Evolutionary conservation across 1,140 invertebrate species (phyloP), one percentile per base, ranked within the genome.

Genomic region (Vollenhovia emeryi): DNA sequence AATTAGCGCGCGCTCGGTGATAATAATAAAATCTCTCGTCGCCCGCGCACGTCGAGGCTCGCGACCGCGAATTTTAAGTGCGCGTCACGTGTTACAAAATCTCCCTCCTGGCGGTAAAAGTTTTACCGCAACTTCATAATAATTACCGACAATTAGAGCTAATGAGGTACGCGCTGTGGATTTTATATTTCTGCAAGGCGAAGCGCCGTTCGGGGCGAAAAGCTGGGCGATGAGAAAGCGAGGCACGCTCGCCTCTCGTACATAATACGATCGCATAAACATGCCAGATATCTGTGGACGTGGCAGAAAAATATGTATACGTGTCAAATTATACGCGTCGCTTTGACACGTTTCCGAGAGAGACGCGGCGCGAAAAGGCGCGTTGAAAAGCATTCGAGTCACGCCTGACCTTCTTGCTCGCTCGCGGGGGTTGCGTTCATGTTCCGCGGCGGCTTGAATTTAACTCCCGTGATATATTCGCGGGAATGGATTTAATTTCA

Each of bases 401-500:
- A 79, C 76, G 62, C 45, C 52, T 50, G 60, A 79, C 75, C 43
- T 78, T n/a, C n/a, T n/a, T n/a, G n/a, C 59, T 24, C 59, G 30
- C 33, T 36, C 13, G 27, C 30, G 60, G 0, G 24, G 21, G 4
- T 36, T 11, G 33, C 43, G 24, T 52, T 21, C 24, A 15, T 36
- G 3, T 79, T 79, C 48, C 33, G 7, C 13, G 13, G 30, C 45
- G 43, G 30, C 30, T 69, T 52, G 30, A 68, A 79, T 79, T 79
- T 27, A 52, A 79, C 15, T 62, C 30, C n/a, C 45, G 30, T 50
- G 36, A 50, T 40, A 68, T n/a, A 69, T 52, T 68, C 59, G n/a
- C 27, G 15, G 3, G 30, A 43, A 50, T 68, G 30, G n/a, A 50
- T 79, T 69, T 69, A 79, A 79, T 79, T 79, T 79, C 62, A 27